Evolutionary conservation across 2,113 vertebrate species (phyloP), one percentile per base, ranked within the genome.

Genomic region (Eudyptes chrysolophus): DNA sequence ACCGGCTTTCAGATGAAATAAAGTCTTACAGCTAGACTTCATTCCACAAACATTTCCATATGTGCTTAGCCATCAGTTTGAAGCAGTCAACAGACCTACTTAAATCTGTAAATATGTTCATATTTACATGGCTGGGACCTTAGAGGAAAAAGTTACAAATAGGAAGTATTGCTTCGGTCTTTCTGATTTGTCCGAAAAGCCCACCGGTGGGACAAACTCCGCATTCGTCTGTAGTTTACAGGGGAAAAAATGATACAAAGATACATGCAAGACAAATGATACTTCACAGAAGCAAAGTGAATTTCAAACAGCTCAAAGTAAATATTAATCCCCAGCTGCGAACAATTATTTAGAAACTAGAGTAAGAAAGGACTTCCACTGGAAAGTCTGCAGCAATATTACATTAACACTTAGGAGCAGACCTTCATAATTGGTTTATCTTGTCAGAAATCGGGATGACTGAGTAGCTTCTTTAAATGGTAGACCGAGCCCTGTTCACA

Each of bases 391-490:
- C 27, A 81, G 78, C 68, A 92, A 84, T 71, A 93, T 97, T 97
- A 68, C 49, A 84, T 95, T 93, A 97, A 71, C 89, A 90, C 79
- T 77, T 93, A 44, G 88, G 62, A 94, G n/a, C 93, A 96, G 87
- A 80, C 64, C 3, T 9, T 70, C 21, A 3, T 94, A 97, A 95
- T 57, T 95, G 58, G 60, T 86, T 96, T 96, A 81, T 86, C 84
- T 62, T 71, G 42, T 92, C 46, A 77, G 65, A 91, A 86, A 88
- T 93, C 71, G 71, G 55, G 46, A 70, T 88, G 89, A 75, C 71
- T 34, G 89, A 34, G 27, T 60, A 86, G 55, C 71, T 92, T 83
- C 75, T 62, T 87, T 77, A 74, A 77, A 52, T 11, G 14, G 70
- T 24, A 83, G 27, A 55, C 79, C 62, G 26, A 95, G 57, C 22